Evolutionary conservation across 2,888 invertebrate genomes (phyloP), one percentile per base, ranked within the genome.

Genomic region (Kryphioiulus occultus): DNA sequence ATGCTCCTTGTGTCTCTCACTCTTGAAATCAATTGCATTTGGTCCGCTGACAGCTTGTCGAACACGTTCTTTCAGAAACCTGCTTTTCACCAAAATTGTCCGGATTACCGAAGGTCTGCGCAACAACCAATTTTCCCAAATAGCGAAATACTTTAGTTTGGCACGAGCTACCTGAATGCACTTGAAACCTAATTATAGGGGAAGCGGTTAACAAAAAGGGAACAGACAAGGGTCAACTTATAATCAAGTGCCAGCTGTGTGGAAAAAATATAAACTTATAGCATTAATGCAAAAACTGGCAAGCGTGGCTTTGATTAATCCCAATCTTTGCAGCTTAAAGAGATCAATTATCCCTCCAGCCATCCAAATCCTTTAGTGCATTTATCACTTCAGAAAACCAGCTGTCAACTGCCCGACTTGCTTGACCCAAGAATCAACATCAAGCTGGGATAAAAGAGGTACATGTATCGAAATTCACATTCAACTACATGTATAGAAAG

Each of bases 151-250:
- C n/a, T 7, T 19, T 2, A 59, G 39, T n/a, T n/a, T n/a, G 53
- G 53, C 53, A 59, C 53, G 53, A 0, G 53, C 53, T n/a, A 59
- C 17, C n/a, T 59, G 53, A 59, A 59, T n/a, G 53, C 53, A 59
- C 53, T 59, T 59, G 53, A 59, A n/a, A 59, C 53, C 53, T 59
- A 59, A 59, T 59, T 59, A n/a, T 59, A 59, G 53, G n/a, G n/a
- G 53, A 59, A 59, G n/a, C 53, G n/a, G 53, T 19, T 59, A 59
- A 59, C 53, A 59, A 59, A 59, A 59, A 59, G n/a, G n/a, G 53
- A 5, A 59, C 53, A 59, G 53, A 59, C 53, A 59, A 47, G 17
- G 47, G 47, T 47, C 47, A 47, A 47, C 19, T 47, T 47, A 47
- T 12, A n/a, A 39, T 59, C n/a, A 7, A 59, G 53, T 59, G n/a